Percentiles rank a stretch among this genome's conserved stretches.
These are phyloP conservation scores for Sesamia nonagrioides DNA, from an alignment of 1,140 invertebrate species.

Conservation along the genomic window DNA sequence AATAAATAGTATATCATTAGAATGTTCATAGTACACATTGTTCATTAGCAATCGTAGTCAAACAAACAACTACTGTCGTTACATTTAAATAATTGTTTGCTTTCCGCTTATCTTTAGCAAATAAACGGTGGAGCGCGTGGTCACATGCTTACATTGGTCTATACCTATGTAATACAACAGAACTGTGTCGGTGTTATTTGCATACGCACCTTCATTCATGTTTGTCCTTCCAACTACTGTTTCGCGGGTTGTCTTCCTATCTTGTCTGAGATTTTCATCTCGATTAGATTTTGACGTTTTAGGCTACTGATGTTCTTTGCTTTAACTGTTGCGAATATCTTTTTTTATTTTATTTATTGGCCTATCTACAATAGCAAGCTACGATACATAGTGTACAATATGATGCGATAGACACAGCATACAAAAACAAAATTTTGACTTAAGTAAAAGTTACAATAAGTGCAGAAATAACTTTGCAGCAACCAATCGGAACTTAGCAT, in stretches of 20 bases:
- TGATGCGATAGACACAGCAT: too few relatives aligned
- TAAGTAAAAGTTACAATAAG: too few relatives aligned
- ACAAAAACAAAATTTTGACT: too few relatives aligned
- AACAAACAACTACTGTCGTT: constrained; percentile 22
- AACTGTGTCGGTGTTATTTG: constrained; percentile 1
- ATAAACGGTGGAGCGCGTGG: background rate
- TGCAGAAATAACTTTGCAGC: too few relatives aligned
- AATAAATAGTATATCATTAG: background rate
- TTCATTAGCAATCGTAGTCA: background rate
- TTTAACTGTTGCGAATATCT: background rate
- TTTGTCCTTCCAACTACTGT: background rate
- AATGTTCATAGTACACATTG: background rate
- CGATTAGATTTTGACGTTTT: background rate
- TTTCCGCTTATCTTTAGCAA: constrained; percentile 13
- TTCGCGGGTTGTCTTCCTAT: background rate
- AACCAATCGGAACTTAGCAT: too few relatives aligned
- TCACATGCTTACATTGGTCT: background rate
- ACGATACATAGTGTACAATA: too few relatives aligned
- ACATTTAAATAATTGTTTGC: constrained; percentile 15
- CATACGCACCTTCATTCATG: constrained; percentile 15
- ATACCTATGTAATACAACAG: background rate
- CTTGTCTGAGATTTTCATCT: constrained; percentile 14
- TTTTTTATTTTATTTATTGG: too few relatives aligned
- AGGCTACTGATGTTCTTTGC: background rate
- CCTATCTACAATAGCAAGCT: too few relatives aligned